A percentile compares a stretch with the other conserved stretches of the same genome.
Conservation (phyloP, 2,113 vertebrate species). For the Plectropomus leopardus region DNA sequence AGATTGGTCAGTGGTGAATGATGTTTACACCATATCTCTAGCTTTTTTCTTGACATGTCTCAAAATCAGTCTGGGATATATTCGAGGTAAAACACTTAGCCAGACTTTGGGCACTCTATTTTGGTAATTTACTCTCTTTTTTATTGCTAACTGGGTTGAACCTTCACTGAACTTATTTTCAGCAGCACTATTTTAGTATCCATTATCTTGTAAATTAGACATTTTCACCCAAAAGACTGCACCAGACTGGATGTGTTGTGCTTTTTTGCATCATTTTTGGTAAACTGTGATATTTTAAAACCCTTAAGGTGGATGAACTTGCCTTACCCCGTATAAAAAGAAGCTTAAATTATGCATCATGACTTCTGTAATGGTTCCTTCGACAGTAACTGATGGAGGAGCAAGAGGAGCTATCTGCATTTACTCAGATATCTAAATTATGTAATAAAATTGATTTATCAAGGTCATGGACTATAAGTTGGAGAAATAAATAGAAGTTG, state of each 20-base stretch:
- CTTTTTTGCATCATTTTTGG: background rate
- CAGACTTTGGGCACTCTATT: background rate
- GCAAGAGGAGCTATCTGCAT: background rate
- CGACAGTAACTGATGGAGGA: background rate
- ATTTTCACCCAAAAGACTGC: background rate
- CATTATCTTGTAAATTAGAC: background rate
- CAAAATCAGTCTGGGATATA: background rate
- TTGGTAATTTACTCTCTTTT: background rate
- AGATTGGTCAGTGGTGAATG: background rate
- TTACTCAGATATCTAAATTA: background rate
- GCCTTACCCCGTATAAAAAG: background rate
- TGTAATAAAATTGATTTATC: background rate
- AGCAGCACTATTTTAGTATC: background rate
- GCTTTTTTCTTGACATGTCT: background rate
- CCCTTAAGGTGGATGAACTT: background rate
- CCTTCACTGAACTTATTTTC: background rate
- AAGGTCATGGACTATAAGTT: conserved; percentile 8
- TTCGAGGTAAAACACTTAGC: background rate
- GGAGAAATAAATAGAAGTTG: conserved; percentile 4
- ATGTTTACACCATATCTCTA: background rate
- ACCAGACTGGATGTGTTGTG: background rate
- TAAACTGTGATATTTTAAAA: background rate
- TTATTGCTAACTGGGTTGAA: background rate
- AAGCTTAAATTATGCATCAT: background rate
- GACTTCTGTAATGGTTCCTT: background rate